Evolutionary conservation across 2,113 vertebrate species (phyloP).

Genomic region (Tapirus terrestris): DNA sequence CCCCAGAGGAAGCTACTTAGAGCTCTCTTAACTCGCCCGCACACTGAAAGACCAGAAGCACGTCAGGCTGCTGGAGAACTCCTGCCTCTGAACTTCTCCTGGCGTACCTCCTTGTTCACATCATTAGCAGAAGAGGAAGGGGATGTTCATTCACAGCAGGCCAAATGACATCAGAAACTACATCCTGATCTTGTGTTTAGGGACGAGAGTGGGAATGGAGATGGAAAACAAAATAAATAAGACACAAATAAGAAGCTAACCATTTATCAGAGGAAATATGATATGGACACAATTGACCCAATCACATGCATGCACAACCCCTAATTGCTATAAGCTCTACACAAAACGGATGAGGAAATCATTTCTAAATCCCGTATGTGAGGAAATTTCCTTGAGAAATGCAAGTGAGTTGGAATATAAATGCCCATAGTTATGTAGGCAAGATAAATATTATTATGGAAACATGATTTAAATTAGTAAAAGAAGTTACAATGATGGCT

Average conservation of each 20-base stretch:
- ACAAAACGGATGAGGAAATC: neutral
- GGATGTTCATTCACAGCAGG: neutral
- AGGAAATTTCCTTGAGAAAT: conserved; percentile 19
- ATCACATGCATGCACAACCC: neutral
- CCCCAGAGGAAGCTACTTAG: neutral
- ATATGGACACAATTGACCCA: neutral
- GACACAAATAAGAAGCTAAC: neutral
- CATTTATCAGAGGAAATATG: neutral
- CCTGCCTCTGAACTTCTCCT: neutral
- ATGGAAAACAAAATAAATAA: neutral
- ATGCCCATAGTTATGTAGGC: neutral
- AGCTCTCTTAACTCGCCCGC: neutral
- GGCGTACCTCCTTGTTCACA: neutral
- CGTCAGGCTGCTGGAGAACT: neutral
- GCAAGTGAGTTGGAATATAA: neutral
- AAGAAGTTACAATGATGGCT: neutral
- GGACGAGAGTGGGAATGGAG: neutral
- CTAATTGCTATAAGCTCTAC: neutral
- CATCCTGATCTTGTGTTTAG: neutral
- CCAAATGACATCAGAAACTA: neutral
- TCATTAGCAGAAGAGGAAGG: neutral
- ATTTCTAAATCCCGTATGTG: neutral
- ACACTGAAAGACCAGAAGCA: neutral
- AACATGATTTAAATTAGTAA: neutral
- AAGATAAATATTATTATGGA: neutral